Evolutionary conservation across 1,140 invertebrate species (phyloP), one percentile per base, ranked within the genome.

Genomic region (Pararge aegeria): DNA sequence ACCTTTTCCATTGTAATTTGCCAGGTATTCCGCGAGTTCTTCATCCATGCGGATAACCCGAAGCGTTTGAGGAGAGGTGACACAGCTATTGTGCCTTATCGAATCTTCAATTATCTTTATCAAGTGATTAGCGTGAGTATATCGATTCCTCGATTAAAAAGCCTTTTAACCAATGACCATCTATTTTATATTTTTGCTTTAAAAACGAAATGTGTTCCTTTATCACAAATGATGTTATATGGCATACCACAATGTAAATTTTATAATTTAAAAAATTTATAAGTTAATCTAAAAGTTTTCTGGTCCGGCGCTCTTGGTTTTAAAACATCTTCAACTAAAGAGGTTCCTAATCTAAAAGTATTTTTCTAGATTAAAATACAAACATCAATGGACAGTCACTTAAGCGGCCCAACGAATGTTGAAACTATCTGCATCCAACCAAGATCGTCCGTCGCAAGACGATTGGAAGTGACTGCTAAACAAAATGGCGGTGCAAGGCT

Each of bases 1-100:
- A 34, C 10, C 12, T 3, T 34, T 7, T 10, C 9, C 30, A 34
- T 34, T 16, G 5, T 40, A 1, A 1, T 13, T 46, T 49, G 18
- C 13, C 56, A 87, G 84, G 84, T 87, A 5, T 86, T 87, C 64
- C 78, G 84, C 0, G 80, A 84, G 20, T 78, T 87, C 55, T 87
- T 87, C 72, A 78, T 87, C 53, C 84, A 87, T 64, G 80, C 78
- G 0, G 78, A 83, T 66, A 55, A 66, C 2, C 72, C 84, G 0
- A 64, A 64, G 4, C 61, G 66, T 0, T 42, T 87, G 16, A 49
- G 67, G 15, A 71, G 77, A 7, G 84, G 84, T 0, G 84, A 87
- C 48, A 24, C 65, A 9, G 52, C 73, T 5, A 52, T 85, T n/a
- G 55, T 87, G 2, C 51, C 68, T 19, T 87, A 87, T 27, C 64